A percentile compares a stretch with the other conserved stretches of the same genome.
Conservation (phyloP, 2,888 invertebrate genomes). For the Liodrosophila aerea region DNA sequence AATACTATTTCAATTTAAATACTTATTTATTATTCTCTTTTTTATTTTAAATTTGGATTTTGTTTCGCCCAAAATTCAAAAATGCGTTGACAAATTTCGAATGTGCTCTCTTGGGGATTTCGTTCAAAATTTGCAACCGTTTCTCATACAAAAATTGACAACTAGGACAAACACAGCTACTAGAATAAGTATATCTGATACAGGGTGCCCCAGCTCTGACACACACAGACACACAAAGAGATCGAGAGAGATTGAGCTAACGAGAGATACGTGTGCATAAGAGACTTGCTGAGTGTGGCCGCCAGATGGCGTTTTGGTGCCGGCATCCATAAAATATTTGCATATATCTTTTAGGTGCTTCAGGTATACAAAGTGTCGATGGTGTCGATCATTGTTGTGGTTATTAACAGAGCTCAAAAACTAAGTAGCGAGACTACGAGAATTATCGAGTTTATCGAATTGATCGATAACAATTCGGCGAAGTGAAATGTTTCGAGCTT, state of each 20-base stretch:
- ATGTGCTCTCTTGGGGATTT: conserved; percentile 45
- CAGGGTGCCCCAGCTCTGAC: conserved; percentile 33
- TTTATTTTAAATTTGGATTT: conserved; percentile 4
- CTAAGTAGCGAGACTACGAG: conserved; percentile 30
- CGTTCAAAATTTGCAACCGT: conserved; percentile 49
- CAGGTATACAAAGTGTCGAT: conserved; percentile 16
- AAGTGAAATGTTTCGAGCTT: conserved; percentile 81
- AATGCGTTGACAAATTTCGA: conserved; percentile 44
- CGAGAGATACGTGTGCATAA: not conserved
- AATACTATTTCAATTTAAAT: conserved; percentile 34
- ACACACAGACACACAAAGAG: conserved; percentile 43
- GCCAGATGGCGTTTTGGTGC: conserved; percentile 47
- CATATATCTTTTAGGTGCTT: conserved; percentile 61
- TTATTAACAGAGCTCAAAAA: conserved; percentile 40
- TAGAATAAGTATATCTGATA: conserved; percentile 15
- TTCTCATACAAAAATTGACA: conserved; percentile 50
- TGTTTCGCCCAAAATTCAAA: conserved; percentile 32
- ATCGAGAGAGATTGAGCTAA: conserved; percentile 1
- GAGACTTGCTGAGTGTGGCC: conserved; percentile 18
- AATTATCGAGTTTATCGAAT: conserved; percentile 18
- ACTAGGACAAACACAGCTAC: conserved; percentile 18
- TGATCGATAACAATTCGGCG: conserved; percentile 34
- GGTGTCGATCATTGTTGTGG: conserved; percentile 25
- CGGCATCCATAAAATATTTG: conserved; percentile 59
- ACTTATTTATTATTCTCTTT: conserved; percentile 16